Conservation (phyloP, 2,797 vertebrate genomes). For the Hemibagrus guttatus region DNA sequence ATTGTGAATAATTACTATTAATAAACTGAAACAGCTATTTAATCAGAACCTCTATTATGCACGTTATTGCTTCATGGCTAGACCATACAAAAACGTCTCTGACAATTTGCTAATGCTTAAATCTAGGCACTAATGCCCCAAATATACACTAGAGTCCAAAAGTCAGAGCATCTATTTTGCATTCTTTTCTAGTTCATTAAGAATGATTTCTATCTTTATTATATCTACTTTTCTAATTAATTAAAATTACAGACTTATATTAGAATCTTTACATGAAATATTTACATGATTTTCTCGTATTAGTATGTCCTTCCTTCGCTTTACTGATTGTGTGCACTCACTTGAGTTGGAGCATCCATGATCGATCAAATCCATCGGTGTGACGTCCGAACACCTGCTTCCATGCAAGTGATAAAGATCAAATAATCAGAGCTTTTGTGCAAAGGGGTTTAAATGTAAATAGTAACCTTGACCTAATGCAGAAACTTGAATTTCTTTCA, state of each 20-base stretch:
- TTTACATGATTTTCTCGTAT: background rate
- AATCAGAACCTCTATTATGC: background rate
- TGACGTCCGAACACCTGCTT: background rate
- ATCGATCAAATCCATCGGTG: background rate
- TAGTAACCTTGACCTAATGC: background rate
- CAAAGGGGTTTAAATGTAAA: background rate
- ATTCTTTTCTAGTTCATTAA: background rate
- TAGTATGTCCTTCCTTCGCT: background rate
- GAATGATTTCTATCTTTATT: too few species aligned
- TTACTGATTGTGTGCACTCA: background rate
- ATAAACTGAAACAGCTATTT: background rate
- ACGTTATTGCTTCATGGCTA: background rate
- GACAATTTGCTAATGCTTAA: background rate
- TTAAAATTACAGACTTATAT: background rate
- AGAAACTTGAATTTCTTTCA: background rate
- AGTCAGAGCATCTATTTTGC: background rate
- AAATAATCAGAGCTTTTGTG: background rate
- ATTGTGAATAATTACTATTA: constrained; percentile 56
- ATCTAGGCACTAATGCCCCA: background rate
- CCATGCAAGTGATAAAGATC: background rate
- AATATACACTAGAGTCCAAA: background rate
- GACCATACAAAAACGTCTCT: background rate
- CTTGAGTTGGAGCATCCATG: background rate
- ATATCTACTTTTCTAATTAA: too few species aligned
- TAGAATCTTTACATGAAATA: background rate